Conservation (phyloP, 2,797 vertebrate genomes). For the Ara ararauna region DNA sequence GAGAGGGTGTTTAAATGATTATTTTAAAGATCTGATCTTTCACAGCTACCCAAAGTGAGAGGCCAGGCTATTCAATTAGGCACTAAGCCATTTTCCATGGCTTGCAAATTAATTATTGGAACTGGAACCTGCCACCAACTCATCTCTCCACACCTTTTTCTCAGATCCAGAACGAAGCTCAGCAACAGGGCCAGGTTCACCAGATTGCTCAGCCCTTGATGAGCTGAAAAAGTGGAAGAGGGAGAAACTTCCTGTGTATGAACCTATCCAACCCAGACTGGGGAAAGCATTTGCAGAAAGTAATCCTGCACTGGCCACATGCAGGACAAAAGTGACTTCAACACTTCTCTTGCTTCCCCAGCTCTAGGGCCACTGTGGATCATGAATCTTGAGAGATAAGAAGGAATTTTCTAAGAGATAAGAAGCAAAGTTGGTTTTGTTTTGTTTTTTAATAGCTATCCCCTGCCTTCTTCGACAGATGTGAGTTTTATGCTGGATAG, state of each 20-base stretch:
- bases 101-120: conserved; percentile 36
- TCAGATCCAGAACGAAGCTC: neutral
- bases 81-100: conserved; percentile 28
- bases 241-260: neutral
- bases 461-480: conserved; percentile 6
- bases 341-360: neutral
- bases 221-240: neutral
- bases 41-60: conserved; percentile 18
- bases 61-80: conserved; percentile 53
- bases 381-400: neutral
- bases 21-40: conserved; percentile 53
- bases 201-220: neutral
- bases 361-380: neutral
- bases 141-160: neutral
- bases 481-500: conserved; percentile 10
- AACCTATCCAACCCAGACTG: neutral
- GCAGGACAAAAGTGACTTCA: neutral
- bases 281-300: neutral
- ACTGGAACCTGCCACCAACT: neutral
- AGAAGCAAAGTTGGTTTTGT: neutral
- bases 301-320: neutral
- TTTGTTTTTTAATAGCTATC: neutral
- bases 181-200: neutral
- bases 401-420: neutral
- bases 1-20: conserved; percentile 32